Evolutionary conservation across 2,797 vertebrate genomes (phyloP), one percentile per base, ranked within the genome.

Genomic region (Labroides dimidiatus): DNA sequence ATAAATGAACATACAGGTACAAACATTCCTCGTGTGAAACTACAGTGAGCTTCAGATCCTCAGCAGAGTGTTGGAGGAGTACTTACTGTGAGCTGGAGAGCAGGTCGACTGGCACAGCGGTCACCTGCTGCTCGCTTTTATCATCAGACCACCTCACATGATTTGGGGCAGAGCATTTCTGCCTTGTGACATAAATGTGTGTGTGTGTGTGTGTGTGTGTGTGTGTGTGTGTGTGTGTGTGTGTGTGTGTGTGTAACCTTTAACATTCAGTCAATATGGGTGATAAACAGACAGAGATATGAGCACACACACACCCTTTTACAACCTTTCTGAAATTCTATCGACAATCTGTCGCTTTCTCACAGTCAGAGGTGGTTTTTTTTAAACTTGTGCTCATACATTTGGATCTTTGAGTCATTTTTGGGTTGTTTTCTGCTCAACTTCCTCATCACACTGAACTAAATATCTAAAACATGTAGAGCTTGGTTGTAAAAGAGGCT

Each of bases 111-210:
- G 60, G n/a, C 2, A 4, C 27, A 41, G 53, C 10, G 1, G 44
- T 36, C 19, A 15, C 47, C 39, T 71, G 23, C 41, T 43, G 27
- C 21, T 54, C 9, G 72, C 82, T 85, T 80, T 75, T 85, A 85
- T 79, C 2, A 16, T 10, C 37, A 43, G 62, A 17, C 59, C 47
- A 23, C 37, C 17, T 37, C 23, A 39, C 52, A 48, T 24, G 21
- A 69, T 17, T 6, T 63, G 53, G 59, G 61, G 61, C 50, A 65
- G 4, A 50, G 17, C n/a, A 42, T 13, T 62, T 61, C 12, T 61
- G 17, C 20, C 61, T 37, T 44, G 14, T 81, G 49, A 59, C 30
- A 48, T 50, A 24, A 30, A 27, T 66, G 41, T 30, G 69, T 49
- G 81, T 50, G 70, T 43, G 54, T 69, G 23, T 55, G 27, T 66